phyloP scores from a whole-genome alignment of 1,140 invertebrate genomes.

The Drosophila paulistorum region DNA sequence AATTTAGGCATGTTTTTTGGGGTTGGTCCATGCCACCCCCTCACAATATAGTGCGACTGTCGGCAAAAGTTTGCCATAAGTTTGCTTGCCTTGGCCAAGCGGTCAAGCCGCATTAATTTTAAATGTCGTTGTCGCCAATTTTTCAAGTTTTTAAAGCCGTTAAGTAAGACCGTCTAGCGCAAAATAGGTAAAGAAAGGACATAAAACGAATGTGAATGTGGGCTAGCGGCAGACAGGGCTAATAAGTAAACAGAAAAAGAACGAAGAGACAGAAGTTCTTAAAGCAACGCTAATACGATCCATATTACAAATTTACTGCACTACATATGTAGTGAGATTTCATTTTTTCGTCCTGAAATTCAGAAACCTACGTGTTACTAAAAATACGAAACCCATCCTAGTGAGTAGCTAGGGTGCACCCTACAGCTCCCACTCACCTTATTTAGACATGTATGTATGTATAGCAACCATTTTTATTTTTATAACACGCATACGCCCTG shows the following conservation, averaged over 20 bases:
- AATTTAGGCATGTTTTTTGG: conserved; percentile 27
- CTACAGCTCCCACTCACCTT: neutral
- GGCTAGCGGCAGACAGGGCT: no score
- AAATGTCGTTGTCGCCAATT: conserved; percentile 68
- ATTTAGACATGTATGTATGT: conserved; percentile 13
- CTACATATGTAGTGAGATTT: neutral
- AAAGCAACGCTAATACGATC: neutral
- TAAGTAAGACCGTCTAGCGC: conserved; percentile 30
- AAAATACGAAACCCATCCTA: conserved; percentile 57
- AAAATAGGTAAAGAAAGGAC: neutral
- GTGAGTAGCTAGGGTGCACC: conserved; percentile 60
- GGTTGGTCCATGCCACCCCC: no score
- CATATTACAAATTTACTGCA: neutral
- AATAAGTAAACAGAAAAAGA: neutral
- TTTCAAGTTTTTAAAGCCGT: conserved; percentile 57
- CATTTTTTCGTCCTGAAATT: conserved; percentile 34
- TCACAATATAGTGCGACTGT: neutral
- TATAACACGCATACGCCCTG: conserved; percentile 65
- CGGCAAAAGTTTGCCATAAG: conserved; percentile 54
- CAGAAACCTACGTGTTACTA: conserved; percentile 49
- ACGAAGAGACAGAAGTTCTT: no score
- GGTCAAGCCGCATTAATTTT: conserved; percentile 68
- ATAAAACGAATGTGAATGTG: neutral
- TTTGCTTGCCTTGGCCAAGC: conserved; percentile 57
- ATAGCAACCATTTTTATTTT: conserved; percentile 65